Conservation (phyloP, 1,140 invertebrate genomes). For the Polypedilum pembai region DNA sequence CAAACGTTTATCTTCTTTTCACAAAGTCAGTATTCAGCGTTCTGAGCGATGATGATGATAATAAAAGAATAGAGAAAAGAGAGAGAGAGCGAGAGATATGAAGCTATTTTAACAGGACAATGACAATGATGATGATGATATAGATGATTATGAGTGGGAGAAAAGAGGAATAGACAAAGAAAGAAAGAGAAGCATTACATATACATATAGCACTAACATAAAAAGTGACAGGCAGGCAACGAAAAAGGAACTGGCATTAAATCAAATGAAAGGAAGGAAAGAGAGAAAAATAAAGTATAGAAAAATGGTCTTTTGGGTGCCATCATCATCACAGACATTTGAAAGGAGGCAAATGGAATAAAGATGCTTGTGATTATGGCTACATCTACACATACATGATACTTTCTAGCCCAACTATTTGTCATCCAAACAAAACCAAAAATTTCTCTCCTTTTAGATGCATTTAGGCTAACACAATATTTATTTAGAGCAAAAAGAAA, state of each 20-base stretch:
- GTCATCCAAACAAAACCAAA: too few species aligned
- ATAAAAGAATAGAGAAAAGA: not conserved
- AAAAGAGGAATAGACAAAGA: slow-evolving; percentile 9
- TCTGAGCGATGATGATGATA: not conserved
- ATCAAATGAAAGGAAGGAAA: not conserved
- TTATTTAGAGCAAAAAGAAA: too few species aligned
- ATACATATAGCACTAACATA: not conserved
- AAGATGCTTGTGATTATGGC: too few species aligned
- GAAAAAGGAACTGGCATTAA: not conserved
- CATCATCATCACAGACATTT: too few species aligned
- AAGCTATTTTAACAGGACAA: not conserved
- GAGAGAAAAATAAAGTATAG: not conserved
- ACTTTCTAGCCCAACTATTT: too few species aligned
- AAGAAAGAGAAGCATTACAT: not conserved
- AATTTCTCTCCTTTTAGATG: too few species aligned
- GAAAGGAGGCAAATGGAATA: too few species aligned
- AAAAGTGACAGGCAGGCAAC: not conserved
- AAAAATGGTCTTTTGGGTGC: too few species aligned
- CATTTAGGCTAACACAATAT: too few species aligned
- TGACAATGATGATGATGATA: slow-evolving; percentile 3
- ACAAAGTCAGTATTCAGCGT: not conserved
- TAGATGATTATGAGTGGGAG: not conserved
- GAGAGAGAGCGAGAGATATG: not conserved
- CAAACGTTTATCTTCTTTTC: not conserved
- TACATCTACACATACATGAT: too few species aligned